Percentiles rank a stretch among this genome's conserved stretches.
Conservation (phyloP, 2,797 vertebrate genomes). For the Myioborus miniatus region DNA sequence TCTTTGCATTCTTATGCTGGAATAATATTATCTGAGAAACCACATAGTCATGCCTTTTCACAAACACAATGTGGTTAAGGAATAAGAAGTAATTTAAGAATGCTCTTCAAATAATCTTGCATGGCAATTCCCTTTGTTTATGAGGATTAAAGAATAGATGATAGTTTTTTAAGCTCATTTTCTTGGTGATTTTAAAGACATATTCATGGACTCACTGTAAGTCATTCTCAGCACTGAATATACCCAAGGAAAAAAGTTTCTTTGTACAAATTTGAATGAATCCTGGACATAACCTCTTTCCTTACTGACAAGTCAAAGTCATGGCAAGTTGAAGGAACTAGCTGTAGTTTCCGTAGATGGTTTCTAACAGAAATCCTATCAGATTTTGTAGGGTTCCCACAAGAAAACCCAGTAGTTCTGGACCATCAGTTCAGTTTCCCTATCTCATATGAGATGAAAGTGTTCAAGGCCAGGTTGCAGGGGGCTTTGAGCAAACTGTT, state of each 20-base stretch:
- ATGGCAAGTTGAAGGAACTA: not conserved
- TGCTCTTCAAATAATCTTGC: slow-evolving; percentile 18
- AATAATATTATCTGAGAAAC: slow-evolving; percentile 36
- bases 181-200: not conserved
- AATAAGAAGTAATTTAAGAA: slow-evolving; percentile 24
- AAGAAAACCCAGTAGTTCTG: not conserved
- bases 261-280: not conserved
- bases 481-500: not conserved
- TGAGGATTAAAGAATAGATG: not conserved
- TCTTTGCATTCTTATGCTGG: not conserved
- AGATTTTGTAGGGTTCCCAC: not conserved
- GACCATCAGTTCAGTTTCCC: not conserved
- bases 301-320: not conserved
- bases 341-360: not conserved
- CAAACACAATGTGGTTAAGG: not conserved
- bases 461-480: not conserved
- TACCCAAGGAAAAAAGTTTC: not conserved
- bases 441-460: not conserved
- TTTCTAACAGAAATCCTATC: not conserved
- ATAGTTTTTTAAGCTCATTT: not conserved
- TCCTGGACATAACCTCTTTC: not conserved
- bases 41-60: slow-evolving; percentile 3
- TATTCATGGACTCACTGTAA: not conserved
- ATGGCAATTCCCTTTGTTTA: slow-evolving; percentile 35
- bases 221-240: not conserved